Base-by-base conservation (phyloP, 2,113 vertebrate species). In the Megatriorchis doriae region DNA sequence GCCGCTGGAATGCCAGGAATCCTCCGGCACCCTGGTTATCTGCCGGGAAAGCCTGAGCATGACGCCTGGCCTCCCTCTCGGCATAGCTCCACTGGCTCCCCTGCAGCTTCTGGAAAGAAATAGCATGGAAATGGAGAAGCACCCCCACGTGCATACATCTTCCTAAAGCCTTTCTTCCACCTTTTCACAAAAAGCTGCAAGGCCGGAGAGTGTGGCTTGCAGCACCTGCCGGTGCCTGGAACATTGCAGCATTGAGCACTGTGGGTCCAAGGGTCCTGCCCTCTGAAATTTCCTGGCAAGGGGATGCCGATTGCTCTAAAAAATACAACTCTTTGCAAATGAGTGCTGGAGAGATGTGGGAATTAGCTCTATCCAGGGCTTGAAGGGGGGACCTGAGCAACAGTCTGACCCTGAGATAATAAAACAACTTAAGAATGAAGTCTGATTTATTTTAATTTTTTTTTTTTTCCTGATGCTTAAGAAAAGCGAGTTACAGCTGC, bases 1-100 rank as follows among this genome's bases (percentile, higher is more conserved):
- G 81, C 66, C 1, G 3, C 55, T 96, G 96, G 95, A 97, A 97
- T 97, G 94, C 82, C 82, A 94, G 93, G 93, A 97, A 96, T 97
- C 86, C 82, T 94, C 75, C 66, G 3, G 17, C 87, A 62, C 65
- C 78, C 70, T 7, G 0, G 77, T 82, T 95, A 97, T 97, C 90
- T 94, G 47, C 73, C 3, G 13, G 71, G 43, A 81, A 65, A 93
- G 93, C 59, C 79, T 47, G 34, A 81, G 92, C 61, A 23, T 0
- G 14, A 63, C 5, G 47, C 56, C 93, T 80, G 84, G 71, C 36
- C 78, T 92, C 48, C 36, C 32, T 81, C 71, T 67, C 27, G 0
- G 16, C 45, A 21, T n/a, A 52, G 38, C 38, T 83, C 75, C 1
- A 2, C 43, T 34, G 45, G 38, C 62, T 68, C 56, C 50, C 58